A percentile compares a stretch with the other conserved stretches of the same genome.
Conservation (phyloP, 2,113 vertebrate genomes). For the Carettochelys insculpta region DNA sequence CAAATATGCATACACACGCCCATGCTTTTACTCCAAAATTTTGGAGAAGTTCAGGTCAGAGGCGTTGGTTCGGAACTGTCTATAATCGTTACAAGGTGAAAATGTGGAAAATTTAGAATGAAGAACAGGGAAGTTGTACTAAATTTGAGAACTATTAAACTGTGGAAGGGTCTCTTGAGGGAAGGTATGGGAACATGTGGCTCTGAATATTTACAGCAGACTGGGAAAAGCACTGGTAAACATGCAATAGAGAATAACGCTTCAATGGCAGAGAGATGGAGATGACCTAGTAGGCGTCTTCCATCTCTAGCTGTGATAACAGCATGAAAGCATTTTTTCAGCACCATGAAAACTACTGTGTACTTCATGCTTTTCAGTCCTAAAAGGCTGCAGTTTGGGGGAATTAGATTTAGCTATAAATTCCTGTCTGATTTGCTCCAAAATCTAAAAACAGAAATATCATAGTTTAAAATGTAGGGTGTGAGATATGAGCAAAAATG, state of each 20-base stretch:
- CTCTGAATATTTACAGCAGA: neutral
- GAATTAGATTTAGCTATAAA: slow-evolving; percentile 52
- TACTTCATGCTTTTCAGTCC: slow-evolving; percentile 43
- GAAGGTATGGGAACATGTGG: neutral
- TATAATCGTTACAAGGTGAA: neutral
- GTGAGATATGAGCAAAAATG: slow-evolving; percentile 60
- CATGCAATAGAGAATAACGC: neutral
- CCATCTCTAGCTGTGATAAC: neutral
- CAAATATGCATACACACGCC: neutral
- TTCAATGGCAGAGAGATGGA: neutral
- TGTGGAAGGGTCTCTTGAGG: neutral
- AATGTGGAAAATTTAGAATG: neutral
- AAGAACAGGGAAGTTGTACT: neutral
- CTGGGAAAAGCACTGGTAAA: neutral
- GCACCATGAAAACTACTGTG: slow-evolving; percentile 33
- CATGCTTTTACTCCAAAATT: neutral
- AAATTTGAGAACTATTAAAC: neutral
- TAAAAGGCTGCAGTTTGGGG: slow-evolving; percentile 31
- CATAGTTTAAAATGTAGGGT: slow-evolving; percentile 27
- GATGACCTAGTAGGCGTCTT: neutral
- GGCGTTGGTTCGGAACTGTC: neutral
- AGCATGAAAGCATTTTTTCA: slow-evolving; percentile 51
- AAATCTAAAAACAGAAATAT: slow-evolving; percentile 55
- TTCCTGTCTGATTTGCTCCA: slow-evolving; percentile 16
- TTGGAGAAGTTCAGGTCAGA: neutral